A percentile compares a stretch with the other conserved stretches of the same genome.
phyloP scores from a whole-genome alignment of 2,113 vertebrate species.

The Gymnorhina tibicen region DNA sequence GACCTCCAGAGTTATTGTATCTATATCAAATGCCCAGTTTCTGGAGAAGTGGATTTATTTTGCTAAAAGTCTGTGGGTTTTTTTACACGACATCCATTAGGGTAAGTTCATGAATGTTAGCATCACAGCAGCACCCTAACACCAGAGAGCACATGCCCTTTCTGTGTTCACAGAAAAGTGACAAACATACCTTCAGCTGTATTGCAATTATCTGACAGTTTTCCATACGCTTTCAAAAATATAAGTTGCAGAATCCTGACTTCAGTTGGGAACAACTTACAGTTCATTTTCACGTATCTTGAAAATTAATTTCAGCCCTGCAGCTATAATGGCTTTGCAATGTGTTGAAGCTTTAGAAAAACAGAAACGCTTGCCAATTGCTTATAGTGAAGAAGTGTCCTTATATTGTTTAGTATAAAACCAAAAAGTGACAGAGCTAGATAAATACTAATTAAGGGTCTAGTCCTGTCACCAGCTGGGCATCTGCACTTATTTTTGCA shows the following conservation, averaged over 20 bases:
- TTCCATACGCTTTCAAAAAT: not conserved
- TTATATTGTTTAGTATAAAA: not conserved
- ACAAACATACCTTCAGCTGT: not conserved
- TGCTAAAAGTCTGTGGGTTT: not conserved
- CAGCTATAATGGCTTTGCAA: not conserved
- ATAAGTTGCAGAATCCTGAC: not conserved
- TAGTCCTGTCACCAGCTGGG: not conserved
- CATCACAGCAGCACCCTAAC: not conserved
- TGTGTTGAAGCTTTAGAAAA: not conserved
- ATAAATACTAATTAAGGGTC: not conserved
- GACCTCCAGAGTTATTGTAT: not conserved
- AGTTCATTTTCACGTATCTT: not conserved
- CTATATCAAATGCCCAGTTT: not conserved
- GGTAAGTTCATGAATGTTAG: not conserved
- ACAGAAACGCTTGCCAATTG: not conserved
- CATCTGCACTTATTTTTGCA: not conserved
- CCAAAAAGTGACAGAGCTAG: not conserved
- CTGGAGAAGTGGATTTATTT: not conserved
- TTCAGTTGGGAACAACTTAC: not conserved
- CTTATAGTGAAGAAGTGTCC: not conserved
- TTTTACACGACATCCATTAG: not conserved
- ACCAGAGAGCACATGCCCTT: not conserved
- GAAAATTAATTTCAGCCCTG: not conserved
- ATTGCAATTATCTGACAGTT: not conserved
- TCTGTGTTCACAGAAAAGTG: not conserved